Base-by-base conservation (phyloP, 1,140 invertebrate species). In the Thalassaphorura encarpata region DNA sequence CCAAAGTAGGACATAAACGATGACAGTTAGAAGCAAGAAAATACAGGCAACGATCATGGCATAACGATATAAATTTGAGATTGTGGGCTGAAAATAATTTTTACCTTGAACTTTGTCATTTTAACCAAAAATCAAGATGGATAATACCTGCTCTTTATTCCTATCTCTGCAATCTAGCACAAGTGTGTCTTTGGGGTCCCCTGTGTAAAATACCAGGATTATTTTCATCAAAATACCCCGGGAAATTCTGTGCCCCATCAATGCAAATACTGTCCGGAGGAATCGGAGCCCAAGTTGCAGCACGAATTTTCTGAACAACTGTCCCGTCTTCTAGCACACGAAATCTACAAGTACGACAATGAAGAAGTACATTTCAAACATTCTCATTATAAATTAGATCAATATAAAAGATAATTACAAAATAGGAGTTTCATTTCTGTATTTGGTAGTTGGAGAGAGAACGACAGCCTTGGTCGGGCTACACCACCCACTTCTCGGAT, bases 1-100 rank as follows among this genome's bases (percentile, higher is more conserved):
- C 62, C 62, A 60, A 4, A 64, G 33, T 16, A 64, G n/a, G 23
- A 58, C 16, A 26, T 64, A 60, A 2, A 64, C 62, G 18, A 55
- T 41, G 15, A 60, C 29, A 2, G 62, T 64, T 1, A 64, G 33
- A 0, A 58, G 18, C 13, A 64, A 45, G 27, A 64, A 64, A 28
- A 60, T 36, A 0, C 49, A 52, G 15, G 58, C 39, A 43, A 64
- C 46, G 2, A 58, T 36, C 60, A 61, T 57, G 3, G 48, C 48
- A 6, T 49, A 33, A 24, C 60, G 54, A 36, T 61, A 61, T 23
- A 61, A 23, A 18, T 43, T 27, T 1, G 60, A 61, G 18, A 26
- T 50, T 16, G n/a, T 46, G 0, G 27, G n/a, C 29, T 48, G 36
- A 4, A 53, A 48, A 15, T 3, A 49, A 26, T n/a, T 26, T 41